These are phyloP conservation scores for Pogonomyrmex californicus DNA, from an alignment of 1,140 invertebrate genomes.

Conservation along the genomic window DNA sequence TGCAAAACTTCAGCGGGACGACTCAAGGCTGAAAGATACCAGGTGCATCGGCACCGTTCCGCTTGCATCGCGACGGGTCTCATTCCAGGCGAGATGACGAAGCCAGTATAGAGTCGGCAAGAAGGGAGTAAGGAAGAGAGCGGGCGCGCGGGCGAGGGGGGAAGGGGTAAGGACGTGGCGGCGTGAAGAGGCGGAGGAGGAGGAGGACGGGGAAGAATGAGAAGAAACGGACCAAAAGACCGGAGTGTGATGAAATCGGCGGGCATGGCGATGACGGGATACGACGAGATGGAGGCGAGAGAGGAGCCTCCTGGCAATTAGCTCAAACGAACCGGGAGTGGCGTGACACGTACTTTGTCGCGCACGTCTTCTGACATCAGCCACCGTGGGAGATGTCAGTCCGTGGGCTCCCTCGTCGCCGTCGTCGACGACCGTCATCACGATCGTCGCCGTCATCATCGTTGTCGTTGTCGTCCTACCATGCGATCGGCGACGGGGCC, in stretches of 20 bases:
- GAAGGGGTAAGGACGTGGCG: neutral
- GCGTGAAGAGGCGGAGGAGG: neutral
- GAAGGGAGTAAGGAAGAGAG: slow-evolving; percentile 48
- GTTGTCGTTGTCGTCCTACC: slow-evolving; percentile 31
- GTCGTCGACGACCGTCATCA: slow-evolving; percentile 14
- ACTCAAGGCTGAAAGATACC: slow-evolving; percentile 61
- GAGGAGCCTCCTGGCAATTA: slow-evolving; percentile 78
- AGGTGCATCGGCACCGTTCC: slow-evolving; percentile 61
- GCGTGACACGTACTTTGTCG: slow-evolving; percentile 86
- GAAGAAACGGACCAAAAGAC: slow-evolving; percentile 58
- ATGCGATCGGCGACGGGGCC: neutral
- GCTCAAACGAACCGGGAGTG: slow-evolving; percentile 83
- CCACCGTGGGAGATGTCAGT: slow-evolving; percentile 75
- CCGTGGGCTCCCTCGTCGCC: slow-evolving; percentile 19
- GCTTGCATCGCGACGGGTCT: slow-evolving; percentile 63
- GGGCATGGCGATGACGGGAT: slow-evolving; percentile 74
- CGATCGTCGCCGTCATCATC: slow-evolving; percentile 21
- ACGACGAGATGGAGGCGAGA: slow-evolving; percentile 41
- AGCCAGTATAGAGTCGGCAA: slow-evolving; percentile 49
- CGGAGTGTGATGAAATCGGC: slow-evolving; percentile 78
- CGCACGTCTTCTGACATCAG: slow-evolving; percentile 81
- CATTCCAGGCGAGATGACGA: slow-evolving; percentile 66
- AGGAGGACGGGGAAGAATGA: slow-evolving; percentile 20
- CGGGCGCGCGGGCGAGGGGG: neutral
- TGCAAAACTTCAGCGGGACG: slow-evolving; percentile 51